Evolutionary conservation across 2,888 invertebrate genomes (phyloP).

Genomic region (Drosophila fungiperda): DNA sequence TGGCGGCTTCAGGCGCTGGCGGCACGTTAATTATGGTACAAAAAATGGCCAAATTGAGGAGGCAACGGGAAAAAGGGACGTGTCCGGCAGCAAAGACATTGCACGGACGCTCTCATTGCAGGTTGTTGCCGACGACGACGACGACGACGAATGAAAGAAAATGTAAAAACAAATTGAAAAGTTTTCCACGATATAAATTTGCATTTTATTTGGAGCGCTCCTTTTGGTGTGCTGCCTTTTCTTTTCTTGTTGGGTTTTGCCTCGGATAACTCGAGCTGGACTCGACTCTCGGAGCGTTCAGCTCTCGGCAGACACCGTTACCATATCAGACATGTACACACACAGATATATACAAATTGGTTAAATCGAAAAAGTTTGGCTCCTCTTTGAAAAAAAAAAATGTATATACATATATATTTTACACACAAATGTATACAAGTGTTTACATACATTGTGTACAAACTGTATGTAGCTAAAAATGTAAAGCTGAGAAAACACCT

Average conservation of each 20-base stretch:
- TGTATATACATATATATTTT: background rate
- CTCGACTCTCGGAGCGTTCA: constrained; percentile 14
- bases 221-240: constrained; percentile 42
- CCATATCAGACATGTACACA: constrained; percentile 20
- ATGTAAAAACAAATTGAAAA: constrained; percentile 74
- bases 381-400: background rate
- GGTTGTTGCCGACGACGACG: constrained; percentile 45
- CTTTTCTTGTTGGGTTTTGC: constrained; percentile 7
- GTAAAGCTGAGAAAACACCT: constrained; percentile 26
- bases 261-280: constrained; percentile 7
- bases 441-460: background rate
- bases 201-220: constrained; percentile 72
- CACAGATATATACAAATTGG: constrained; percentile 45
- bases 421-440: background rate
- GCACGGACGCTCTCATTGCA: constrained; percentile 46
- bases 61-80: constrained; percentile 28
- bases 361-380: constrained; percentile 57
- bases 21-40: constrained; percentile 69
- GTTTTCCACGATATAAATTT: constrained; percentile 77
- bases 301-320: constrained; percentile 11
- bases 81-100: constrained; percentile 26
- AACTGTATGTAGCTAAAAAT: background rate
- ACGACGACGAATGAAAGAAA: constrained; percentile 41
- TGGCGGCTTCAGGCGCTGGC: constrained; percentile 44
- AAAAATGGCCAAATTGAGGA: constrained; percentile 69